Base-by-base conservation (phyloP, 2,797 vertebrate genomes). In the Acanthurus lineatus region DNA sequence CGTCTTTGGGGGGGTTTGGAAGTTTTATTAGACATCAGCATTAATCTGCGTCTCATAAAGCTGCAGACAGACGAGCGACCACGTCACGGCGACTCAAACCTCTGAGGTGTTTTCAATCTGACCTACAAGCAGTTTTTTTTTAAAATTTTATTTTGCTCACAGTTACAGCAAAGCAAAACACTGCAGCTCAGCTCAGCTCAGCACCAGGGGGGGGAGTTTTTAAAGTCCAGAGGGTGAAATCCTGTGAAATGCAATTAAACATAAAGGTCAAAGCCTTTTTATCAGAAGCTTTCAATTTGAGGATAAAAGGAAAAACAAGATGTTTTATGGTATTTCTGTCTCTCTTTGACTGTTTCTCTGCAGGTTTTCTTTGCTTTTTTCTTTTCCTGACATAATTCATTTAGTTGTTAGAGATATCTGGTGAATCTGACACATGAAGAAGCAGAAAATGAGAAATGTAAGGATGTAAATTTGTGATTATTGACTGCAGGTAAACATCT, bases 101-200 rank as follows among this genome's bases (percentile, higher is more conserved):
- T 65, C 56, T 2, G 51, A 54, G 56, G 53, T 14, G 14, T 70
- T 63, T 42, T 19, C 15, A 53, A 69, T 28, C 35, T 70, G 60
- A 70, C 72, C 66, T 32, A 54, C 9, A 61, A 53, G 44, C 19
- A 28, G 3, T 25, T n/a, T n/a, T n/a, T n/a, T n/a, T n/a, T n/a
- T n/a, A n/a, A n/a, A 22, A n/a, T 38, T 58, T 59, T 42, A 15
- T 32, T 59, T 35, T 20, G 45, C 45, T 20, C 5, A 3, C 45
- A 58, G 35, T 8, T 1, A 3, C 22, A 44, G 11, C 20, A 1
- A 16, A 56, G 20, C 16, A 19, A 40, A 59, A 53, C 7, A 40
- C n/a, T 4, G 15, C 53, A 51, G 44, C 25, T 2, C 25, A 57
- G 53, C 54, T 15, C 25, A 1, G 7, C 25, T 16, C 0, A n/a